These are phyloP conservation scores for Bufotes viridis DNA, from an alignment of 2,797 vertebrate species.

Conservation along the genomic window DNA sequence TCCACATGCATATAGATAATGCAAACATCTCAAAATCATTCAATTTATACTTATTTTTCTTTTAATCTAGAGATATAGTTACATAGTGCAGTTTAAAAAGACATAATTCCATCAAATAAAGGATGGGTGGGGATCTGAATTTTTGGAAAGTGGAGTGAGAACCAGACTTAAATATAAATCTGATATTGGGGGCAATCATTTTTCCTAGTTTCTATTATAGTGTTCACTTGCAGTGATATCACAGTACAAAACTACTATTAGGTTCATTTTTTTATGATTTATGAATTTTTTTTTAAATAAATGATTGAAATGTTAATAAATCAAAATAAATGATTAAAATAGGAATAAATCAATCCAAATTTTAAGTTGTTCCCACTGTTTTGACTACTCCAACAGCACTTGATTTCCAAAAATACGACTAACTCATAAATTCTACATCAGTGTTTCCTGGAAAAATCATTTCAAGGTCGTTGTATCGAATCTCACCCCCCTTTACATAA, in stretches of 20 bases:
- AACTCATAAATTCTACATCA: background rate
- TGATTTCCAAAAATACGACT: background rate
- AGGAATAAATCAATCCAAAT: background rate
- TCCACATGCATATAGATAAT: background rate
- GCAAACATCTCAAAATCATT: background rate
- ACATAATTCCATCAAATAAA: too few relatives aligned
- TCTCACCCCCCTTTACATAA: slow-evolving; percentile 19
- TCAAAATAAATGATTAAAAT: too few relatives aligned
- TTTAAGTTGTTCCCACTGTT: background rate
- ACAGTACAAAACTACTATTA: background rate
- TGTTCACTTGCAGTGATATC: background rate
- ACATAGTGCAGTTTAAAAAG: too few relatives aligned
- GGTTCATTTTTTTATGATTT: background rate
- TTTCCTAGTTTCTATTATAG: background rate
- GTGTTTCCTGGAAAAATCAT: background rate
- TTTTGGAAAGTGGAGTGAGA: too few relatives aligned
- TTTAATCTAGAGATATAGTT: background rate
- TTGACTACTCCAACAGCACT: background rate
- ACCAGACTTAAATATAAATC: background rate
- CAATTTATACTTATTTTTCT: background rate
- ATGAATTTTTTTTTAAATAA: background rate
- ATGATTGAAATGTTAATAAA: background rate
- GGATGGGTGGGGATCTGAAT: too few relatives aligned
- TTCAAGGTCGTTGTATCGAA: slow-evolving; percentile 30
- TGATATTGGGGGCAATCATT: background rate